These are phyloP conservation scores for Lanius collurio DNA, from an alignment of 2,113 vertebrate species.

Conservation along the genomic window DNA sequence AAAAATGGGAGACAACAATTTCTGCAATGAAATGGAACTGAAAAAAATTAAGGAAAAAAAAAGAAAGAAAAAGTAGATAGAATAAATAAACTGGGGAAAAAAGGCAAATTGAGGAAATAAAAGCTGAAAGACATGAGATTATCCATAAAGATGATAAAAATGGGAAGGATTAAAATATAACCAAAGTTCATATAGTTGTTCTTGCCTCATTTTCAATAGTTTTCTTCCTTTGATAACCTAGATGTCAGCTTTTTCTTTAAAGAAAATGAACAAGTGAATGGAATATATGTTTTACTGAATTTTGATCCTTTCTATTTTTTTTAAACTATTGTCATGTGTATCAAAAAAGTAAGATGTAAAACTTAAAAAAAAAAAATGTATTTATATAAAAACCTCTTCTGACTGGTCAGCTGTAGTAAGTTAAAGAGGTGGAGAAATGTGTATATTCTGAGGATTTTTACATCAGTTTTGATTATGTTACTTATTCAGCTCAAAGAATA, in stretches of 20 bases:
- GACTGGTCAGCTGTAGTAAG: background rate
- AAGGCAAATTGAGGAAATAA: background rate
- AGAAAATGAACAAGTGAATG: background rate
- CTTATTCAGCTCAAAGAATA: background rate
- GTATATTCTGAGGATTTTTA: background rate
- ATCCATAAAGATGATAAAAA: background rate
- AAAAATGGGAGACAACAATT: background rate
- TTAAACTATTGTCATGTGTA: background rate
- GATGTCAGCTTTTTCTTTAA: background rate
- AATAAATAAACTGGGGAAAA: background rate
- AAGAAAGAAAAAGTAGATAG: background rate
- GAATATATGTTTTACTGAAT: background rate
- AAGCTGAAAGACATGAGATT: background rate
- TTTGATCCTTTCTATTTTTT: background rate
- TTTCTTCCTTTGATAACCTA: background rate
- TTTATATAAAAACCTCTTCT: background rate
- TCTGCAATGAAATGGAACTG: background rate
- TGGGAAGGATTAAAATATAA: background rate
- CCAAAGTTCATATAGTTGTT: background rate
- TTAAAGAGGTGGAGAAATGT: background rate
- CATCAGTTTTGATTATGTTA: background rate
- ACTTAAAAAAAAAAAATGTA: background rate
- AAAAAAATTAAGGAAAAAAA: background rate
- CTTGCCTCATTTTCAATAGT: background rate
- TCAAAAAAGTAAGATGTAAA: background rate